Percentiles rank a stretch among this genome's conserved stretches.
Evolutionary conservation across 2,888 invertebrate genomes (phyloP).

Genomic region (Tinea pellionella): DNA sequence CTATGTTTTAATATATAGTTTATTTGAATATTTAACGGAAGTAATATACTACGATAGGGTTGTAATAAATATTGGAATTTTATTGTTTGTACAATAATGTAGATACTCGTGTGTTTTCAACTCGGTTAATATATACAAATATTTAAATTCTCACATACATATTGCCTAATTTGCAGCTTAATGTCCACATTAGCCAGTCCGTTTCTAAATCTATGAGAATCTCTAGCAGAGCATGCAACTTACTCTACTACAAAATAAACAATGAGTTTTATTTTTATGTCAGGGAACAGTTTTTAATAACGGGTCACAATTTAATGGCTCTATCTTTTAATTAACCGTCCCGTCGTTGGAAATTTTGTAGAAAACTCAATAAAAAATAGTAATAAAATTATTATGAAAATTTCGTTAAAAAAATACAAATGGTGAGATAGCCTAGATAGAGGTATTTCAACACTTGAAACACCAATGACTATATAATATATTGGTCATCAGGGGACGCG

Average conservation of each 20-base stretch:
- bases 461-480: no score
- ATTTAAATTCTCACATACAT: constrained; percentile 54
- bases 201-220: constrained; percentile 43
- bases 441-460: no score
- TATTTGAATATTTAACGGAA: background rate
- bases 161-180: constrained; percentile 59
- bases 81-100: constrained; percentile 31
- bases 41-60: background rate
- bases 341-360: background rate
- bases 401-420: no score
- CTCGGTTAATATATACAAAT: constrained; percentile 33
- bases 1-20: background rate
- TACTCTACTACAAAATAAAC: constrained; percentile 16
- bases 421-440: no score
- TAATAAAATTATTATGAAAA: no score
- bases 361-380: background rate
- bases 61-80: constrained; percentile 24
- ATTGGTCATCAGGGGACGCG: no score
- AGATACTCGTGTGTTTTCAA: constrained; percentile 23
- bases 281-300: constrained; percentile 31
- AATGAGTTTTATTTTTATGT: constrained; percentile 27
- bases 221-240: constrained; percentile 16
- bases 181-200: constrained; percentile 40
- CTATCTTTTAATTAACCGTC: background rate
- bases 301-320: background rate